Percentiles rank a stretch among this genome's conserved stretches.
Conservation (phyloP, 2,113 vertebrate genomes). For the Himantopus leucocephalus region DNA sequence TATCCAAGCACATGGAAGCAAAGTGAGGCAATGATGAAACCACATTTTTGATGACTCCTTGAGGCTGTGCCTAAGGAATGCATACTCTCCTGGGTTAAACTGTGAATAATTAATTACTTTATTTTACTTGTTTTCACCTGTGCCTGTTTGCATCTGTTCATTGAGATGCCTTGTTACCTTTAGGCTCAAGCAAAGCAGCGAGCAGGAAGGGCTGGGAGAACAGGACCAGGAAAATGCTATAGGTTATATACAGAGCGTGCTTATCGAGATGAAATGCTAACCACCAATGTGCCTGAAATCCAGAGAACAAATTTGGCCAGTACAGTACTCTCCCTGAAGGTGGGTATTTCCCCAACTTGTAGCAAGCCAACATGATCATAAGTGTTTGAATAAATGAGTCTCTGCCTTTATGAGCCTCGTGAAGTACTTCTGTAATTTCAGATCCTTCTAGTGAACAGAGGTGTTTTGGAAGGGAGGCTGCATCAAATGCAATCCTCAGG, state of each 20-base stretch:
- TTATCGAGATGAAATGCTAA: constrained; percentile 97
- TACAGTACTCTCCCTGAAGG: constrained; percentile 97
- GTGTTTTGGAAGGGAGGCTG: background rate
- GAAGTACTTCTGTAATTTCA: background rate
- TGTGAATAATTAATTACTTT: background rate
- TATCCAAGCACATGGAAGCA: background rate
- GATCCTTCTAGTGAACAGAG: background rate
- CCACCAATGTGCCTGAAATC: constrained; percentile 97
- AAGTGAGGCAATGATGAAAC: background rate
- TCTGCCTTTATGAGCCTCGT: background rate
- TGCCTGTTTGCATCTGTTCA: background rate
- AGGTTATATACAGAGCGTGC: constrained; percentile 95
- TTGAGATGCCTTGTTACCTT: background rate
- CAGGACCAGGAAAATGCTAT: constrained; percentile 94
- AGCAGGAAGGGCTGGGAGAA: constrained; percentile 92
- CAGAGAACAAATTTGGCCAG: constrained; percentile 97
- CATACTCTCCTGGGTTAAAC: background rate
- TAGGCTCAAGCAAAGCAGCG: constrained; percentile 97
- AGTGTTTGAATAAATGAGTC: background rate
- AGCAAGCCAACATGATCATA: background rate
- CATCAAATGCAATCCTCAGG: background rate
- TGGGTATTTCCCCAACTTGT: constrained; percentile 33
- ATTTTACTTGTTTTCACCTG: background rate
- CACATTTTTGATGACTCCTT: background rate
- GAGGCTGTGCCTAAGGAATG: background rate